Evolutionary conservation across 64 coral and sea anemone genomes (phyloP).

Genomic region (Exaiptasia diaphana): DNA sequence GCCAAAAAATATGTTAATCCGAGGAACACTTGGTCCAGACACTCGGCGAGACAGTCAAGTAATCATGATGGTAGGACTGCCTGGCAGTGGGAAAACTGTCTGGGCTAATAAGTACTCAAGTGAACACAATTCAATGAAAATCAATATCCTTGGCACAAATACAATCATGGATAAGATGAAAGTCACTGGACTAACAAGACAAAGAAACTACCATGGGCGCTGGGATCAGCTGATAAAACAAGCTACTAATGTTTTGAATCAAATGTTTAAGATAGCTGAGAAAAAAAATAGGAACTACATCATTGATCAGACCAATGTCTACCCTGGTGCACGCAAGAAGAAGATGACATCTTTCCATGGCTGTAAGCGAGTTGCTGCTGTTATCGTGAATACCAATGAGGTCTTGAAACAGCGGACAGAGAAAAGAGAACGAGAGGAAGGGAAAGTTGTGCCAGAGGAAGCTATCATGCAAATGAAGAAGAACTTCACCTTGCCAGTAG

Average conservation of each 20-base stretch:
- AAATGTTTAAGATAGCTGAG: conserved; percentile 78
- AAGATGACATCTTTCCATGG: conserved; percentile 81
- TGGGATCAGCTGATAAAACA: conserved; percentile 95
- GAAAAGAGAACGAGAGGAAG: conserved; percentile 65
- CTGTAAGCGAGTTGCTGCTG: conserved; percentile 70
- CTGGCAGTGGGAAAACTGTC: conserved; percentile 68
- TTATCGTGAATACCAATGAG: conserved; percentile 63
- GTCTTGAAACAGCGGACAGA: conserved; percentile 60
- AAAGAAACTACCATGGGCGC: conserved; percentile 83
- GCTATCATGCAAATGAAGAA: conserved; percentile 96
- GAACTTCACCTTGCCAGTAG: conserved; percentile 82
- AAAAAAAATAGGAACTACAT: conserved; percentile 72
- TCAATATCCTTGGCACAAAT: conserved; percentile 76
- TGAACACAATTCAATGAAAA: conserved; percentile 77
- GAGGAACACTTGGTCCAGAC: conserved; percentile 38
- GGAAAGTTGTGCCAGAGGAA: conserved; percentile 70
- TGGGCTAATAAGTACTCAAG: conserved; percentile 74
- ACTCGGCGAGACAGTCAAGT: conserved; percentile 62
- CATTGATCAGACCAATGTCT: conserved; percentile 92
- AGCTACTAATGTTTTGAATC: conserved; percentile 74
- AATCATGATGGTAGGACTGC: conserved; percentile 91
- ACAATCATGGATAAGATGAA: conserved; percentile 91
- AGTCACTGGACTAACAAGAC: conserved; percentile 74
- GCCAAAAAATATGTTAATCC: conserved; percentile 4
- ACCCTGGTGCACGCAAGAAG: conserved; percentile 69